A percentile compares a stretch with the other conserved stretches of the same genome.
Evolutionary conservation across 2,113 vertebrate species (phyloP).

Genomic region (Poeciliopsis occidentalis): DNA sequence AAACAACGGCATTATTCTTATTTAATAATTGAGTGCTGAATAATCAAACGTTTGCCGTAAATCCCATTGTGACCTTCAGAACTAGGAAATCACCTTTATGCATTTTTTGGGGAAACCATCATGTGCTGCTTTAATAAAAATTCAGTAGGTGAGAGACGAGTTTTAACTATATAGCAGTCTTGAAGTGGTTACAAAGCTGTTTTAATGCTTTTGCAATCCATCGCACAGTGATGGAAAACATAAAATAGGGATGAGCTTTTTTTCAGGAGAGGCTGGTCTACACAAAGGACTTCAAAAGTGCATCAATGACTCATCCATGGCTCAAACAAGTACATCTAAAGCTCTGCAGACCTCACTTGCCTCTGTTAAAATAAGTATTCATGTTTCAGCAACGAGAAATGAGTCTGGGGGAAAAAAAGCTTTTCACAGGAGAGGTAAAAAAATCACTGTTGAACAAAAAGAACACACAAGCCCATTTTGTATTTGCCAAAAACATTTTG

Average conservation of each 20-base stretch:
- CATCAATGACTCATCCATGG: not conserved
- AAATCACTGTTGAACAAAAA: too few relatives aligned
- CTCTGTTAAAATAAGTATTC: not conserved
- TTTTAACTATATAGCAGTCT: not conserved
- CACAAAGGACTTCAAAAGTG: constrained; percentile 9
- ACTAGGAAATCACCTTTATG: not conserved
- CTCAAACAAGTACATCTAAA: not conserved
- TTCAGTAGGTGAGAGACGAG: not conserved
- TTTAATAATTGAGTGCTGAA: not conserved
- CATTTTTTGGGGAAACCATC: not conserved
- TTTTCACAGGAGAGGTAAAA: too few relatives aligned
- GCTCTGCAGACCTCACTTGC: not conserved
- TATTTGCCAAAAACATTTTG: too few relatives aligned
- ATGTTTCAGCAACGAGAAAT: not conserved
- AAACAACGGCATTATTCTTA: not conserved
- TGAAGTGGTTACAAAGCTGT: not conserved
- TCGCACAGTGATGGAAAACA: not conserved
- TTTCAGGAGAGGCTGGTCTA: not conserved
- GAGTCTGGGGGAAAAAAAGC: too few relatives aligned
- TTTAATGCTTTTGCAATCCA: not conserved
- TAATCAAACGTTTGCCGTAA: not conserved
- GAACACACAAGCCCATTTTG: too few relatives aligned
- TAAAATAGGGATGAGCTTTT: not conserved
- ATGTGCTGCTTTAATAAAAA: not conserved
- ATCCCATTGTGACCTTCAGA: not conserved